Conservation (phyloP, 2,797 vertebrate genomes). For the Platalea minor region DNA sequence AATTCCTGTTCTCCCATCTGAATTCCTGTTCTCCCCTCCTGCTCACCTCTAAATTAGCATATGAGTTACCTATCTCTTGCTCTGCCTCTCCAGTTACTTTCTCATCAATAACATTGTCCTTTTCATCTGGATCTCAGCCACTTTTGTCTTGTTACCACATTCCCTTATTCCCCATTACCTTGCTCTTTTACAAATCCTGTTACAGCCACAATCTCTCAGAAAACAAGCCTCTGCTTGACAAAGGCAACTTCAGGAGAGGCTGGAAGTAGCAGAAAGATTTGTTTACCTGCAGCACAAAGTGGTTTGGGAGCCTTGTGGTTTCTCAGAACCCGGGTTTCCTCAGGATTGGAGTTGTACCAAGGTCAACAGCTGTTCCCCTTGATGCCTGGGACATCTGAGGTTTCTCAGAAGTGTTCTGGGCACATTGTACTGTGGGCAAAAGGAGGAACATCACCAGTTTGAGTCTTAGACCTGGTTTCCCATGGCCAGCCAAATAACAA, state of each 20-base stretch:
- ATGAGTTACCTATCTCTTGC: background rate
- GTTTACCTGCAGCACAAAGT: background rate
- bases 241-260: background rate
- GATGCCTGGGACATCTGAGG: background rate
- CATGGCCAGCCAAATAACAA: background rate
- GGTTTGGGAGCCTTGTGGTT: background rate
- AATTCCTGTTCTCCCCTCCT: background rate
- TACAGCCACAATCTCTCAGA: background rate
- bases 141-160: accelerated
- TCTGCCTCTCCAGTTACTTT: background rate
- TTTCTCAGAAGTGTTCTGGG: background rate
- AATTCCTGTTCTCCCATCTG: background rate
- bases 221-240: background rate
- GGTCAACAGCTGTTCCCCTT: background rate
- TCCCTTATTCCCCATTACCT: background rate
- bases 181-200: background rate
- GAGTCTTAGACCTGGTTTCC: background rate
- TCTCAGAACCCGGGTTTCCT: background rate
- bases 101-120: background rate
- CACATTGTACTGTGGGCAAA: background rate
- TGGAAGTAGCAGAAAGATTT: background rate
- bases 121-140: background rate
- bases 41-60: background rate
- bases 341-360: background rate
- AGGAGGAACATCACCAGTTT: background rate